A percentile compares a stretch with the other conserved stretches of the same genome.
Evolutionary conservation across 1,140 invertebrate genomes (phyloP).

Genomic region (Zaprionus ghesquierei): DNA sequence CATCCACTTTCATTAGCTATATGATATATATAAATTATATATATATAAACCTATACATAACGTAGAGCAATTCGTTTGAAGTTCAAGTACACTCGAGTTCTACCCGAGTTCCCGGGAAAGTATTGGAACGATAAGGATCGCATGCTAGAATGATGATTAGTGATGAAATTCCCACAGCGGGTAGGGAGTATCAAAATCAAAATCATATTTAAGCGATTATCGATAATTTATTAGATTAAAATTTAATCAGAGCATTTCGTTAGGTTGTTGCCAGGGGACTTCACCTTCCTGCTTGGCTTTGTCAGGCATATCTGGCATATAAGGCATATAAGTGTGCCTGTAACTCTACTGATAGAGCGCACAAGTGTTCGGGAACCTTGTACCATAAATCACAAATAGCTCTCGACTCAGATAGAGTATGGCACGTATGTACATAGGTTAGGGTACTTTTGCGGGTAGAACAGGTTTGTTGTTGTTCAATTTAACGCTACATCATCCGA

Average conservation of each 20-base stretch:
- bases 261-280: conserved; percentile 15
- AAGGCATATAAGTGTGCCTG: conserved; percentile 14
- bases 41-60: background rate
- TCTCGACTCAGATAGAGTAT: background rate
- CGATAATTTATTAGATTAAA: conserved; percentile 42
- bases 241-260: conserved; percentile 12
- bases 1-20: background rate
- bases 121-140: conserved; percentile 11
- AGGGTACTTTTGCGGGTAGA: too few relatives aligned
- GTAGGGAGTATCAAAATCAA: conserved; percentile 16
- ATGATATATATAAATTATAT: background rate
- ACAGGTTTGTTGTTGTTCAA: background rate
- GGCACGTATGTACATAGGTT: background rate
- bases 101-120: background rate
- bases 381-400: conserved; percentile 10
- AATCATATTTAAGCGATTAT: conserved; percentile 20
- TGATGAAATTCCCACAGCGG: background rate
- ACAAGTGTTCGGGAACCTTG: conserved; percentile 4
- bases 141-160: background rate
- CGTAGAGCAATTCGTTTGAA: background rate
- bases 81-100: background rate
- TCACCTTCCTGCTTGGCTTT: background rate
- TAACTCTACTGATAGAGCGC: conserved; percentile 10
- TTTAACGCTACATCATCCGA: conserved; percentile 8
- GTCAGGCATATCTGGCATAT: conserved; percentile 8